These are phyloP conservation scores for Eupithecia subumbrata DNA, from an alignment of 2,888 invertebrate species.

Conservation along the genomic window DNA sequence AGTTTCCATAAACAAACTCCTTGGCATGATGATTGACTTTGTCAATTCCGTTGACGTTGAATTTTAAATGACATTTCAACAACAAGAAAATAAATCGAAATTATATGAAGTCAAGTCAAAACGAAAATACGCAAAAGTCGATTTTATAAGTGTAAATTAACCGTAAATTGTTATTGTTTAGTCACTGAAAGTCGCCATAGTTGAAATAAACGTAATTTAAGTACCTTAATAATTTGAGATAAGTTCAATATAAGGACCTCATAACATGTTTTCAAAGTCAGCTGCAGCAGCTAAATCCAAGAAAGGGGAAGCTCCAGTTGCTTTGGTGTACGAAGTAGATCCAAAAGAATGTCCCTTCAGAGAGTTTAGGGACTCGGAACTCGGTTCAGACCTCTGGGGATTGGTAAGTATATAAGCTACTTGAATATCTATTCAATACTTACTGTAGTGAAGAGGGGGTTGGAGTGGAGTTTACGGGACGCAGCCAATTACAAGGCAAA, in stretches of 20 bases:
- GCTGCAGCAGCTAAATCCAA: neutral
- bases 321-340: conserved; percentile 48
- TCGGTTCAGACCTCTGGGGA: conserved; percentile 71
- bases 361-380: conserved; percentile 72
- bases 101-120: too few species aligned
- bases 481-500: too few species aligned
- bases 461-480: too few species aligned
- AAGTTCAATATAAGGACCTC: neutral
- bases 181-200: neutral
- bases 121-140: neutral
- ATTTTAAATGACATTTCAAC: conserved; percentile 1
- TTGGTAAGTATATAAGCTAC: conserved; percentile 55
- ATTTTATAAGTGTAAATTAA: neutral
- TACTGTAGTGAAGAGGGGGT: too few species aligned
- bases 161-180: neutral
- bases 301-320: neutral
- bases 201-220: neutral
- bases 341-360: conserved; percentile 73
- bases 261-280: neutral
- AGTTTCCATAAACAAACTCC: conserved; percentile 20
- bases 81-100: neutral
- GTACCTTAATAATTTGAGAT: neutral
- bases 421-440: too few species aligned
- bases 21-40: conserved; percentile 15
- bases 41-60: conserved; percentile 7